Conservation (phyloP, 2,113 vertebrate species). For the Hippocampus zosterae region DNA sequence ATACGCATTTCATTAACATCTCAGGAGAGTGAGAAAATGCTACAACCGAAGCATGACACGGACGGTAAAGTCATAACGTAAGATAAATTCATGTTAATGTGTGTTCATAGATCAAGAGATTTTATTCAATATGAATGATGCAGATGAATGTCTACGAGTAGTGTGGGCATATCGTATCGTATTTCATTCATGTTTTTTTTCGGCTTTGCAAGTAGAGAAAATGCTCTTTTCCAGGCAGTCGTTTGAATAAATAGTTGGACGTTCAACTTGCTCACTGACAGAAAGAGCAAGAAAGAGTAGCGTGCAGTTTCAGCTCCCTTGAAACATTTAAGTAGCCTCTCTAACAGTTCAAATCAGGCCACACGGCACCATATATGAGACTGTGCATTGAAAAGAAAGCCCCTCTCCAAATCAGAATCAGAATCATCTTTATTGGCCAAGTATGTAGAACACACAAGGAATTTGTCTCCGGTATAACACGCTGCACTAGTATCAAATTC, state of each 20-base stretch:
- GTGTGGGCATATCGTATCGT: too few relatives aligned
- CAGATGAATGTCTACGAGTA: too few relatives aligned
- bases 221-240: not conserved
- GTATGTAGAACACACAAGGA: too few relatives aligned
- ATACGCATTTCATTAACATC: constrained; percentile 48
- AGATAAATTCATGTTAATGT: not conserved
- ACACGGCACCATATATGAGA: not conserved
- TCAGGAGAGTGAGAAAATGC: constrained; percentile 40
- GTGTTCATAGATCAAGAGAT: not conserved
- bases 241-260: not conserved
- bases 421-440: too few relatives aligned
- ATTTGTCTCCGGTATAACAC: too few relatives aligned
- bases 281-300: not conserved
- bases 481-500: too few relatives aligned
- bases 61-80: constrained; percentile 7
- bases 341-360: not conserved
- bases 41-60: constrained; percentile 17
- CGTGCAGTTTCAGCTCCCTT: not conserved
- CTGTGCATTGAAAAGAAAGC: not conserved
- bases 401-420: too few relatives aligned
- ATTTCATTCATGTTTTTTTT: not conserved
- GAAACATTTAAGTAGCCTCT: not conserved
- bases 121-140: too few relatives aligned
- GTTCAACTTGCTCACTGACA: not conserved
- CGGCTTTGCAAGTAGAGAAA: not conserved